Evolutionary conservation across 2,888 invertebrate genomes (phyloP), one percentile per base, ranked within the genome.

Genomic region (Gisinianus flammeolus): DNA sequence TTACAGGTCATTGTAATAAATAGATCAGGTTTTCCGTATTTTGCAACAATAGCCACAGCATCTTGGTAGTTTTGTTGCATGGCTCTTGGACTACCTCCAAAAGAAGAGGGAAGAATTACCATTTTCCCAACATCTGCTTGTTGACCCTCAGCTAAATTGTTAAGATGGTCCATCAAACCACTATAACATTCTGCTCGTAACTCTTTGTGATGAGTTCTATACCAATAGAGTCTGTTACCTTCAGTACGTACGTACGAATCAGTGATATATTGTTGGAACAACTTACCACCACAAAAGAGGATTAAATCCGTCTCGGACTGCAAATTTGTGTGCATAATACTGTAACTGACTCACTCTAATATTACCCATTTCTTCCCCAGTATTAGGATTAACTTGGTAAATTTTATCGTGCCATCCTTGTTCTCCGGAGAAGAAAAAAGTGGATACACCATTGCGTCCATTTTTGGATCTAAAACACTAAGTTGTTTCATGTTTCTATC

Each of bases 231-330:
- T 8, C 83, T 79, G 10, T 83, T 78, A 24, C 78, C 82, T 79
- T 86, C 85, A 1, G 83, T 81, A 70, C 83, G 83, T 0, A 82
- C 78, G 76, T 84, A 85, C 3, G 78, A 22, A 67, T 85, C 85
- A 0, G 85, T 85, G 1, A 80, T 33, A 28, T 69, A 86, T 73
- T 87, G 86, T 35, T 85, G 85, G n/a, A 80, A 79, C 0, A 85
- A 76, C 66, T 82, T 80, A 12, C 82, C 80, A 22, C 82, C 81
- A 62, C 64, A 81, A 79, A 58, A 86, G 70, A 12, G 83, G 85
- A 76, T 82, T 85, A 76, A 85, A 85, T 16, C 64, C 30, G 0
- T 33, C 31, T 67, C 67, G 67, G 2, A 67, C 22, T 2, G 26
- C 30, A 19, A 67, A 12, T 30, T 67, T 26, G 24, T 26, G 24